Evolutionary conservation across 1,140 invertebrate species (phyloP), one percentile per base, ranked within the genome.

Genomic region (Drosophila simulans): DNA sequence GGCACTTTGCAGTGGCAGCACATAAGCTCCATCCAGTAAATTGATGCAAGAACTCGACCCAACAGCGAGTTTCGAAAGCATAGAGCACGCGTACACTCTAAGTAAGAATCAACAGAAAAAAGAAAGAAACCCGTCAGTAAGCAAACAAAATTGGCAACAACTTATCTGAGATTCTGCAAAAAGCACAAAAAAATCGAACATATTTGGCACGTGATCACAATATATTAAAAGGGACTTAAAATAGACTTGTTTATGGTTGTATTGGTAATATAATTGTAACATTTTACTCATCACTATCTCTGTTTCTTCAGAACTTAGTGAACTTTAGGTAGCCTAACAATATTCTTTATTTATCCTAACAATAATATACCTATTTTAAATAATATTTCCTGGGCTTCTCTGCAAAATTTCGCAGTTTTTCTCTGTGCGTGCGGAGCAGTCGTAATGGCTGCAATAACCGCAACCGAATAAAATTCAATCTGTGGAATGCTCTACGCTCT

Each of bases 391-490:
- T 4, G 10, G 10, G n/a, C 2, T 42, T 42, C 15, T 42, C 15
- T 15, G 3, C 17, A 11, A 11, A 1, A 45, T 12, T 11, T 45
- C 1, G 1, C 4, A 7, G 11, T 27, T 60, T 54, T 60, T 31
- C 20, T 10, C 37, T 34, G 53, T 62, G 59, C 17, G 10, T 37
- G 42, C 22, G 45, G n/a, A 72, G 43, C 46, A 54, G 42, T 82
- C 54, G 66, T 68, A 84, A 80, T 84, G 72, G 79, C 43, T 73
- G 69, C 79, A 84, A 81, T 69, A 83, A 78, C 77, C 73, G 71
- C 80, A 89, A 68, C 65, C 76, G 62, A 86, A 86, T 90, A 82
- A 90, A 90, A 86, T 83, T 86, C 76, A 90, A 90, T 90, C 76
- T 85, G 68, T 70, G 69, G 73, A 80, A 80, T 90, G 76, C 70